These are phyloP conservation scores for Philantomba maxwellii DNA, from an alignment of 2,113 vertebrate species.

Conservation along the genomic window DNA sequence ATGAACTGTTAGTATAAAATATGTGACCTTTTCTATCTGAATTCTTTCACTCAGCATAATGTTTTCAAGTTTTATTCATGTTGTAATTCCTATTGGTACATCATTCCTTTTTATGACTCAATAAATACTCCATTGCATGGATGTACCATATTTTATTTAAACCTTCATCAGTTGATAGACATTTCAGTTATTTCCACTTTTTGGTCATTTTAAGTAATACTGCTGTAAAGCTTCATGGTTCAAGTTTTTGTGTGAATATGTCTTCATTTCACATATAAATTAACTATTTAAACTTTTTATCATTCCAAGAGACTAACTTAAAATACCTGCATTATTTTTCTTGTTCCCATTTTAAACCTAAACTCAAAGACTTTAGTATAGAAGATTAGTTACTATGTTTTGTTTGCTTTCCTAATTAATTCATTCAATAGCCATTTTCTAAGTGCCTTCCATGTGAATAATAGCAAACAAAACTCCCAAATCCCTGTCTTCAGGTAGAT, in stretches of 20 bases:
- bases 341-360: background rate
- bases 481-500: background rate
- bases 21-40: background rate
- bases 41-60: background rate
- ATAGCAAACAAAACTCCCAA: background rate
- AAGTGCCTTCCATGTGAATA: background rate
- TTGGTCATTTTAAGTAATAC: background rate
- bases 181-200: constrained; percentile 15
- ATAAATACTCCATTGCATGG: background rate
- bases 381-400: background rate
- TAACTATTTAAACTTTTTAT: background rate
- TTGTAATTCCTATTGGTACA: background rate
- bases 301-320: background rate
- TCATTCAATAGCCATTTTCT: background rate
- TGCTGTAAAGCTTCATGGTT: background rate
- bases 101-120: background rate
- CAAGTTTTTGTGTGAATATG: background rate
- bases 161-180: background rate
- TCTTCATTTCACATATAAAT: background rate
- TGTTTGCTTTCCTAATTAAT: background rate
- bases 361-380: background rate
- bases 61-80: background rate
- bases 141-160: background rate
- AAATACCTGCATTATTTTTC: background rate
- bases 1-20: background rate